Evolutionary conservation across 1,140 invertebrate species (phyloP).

Genomic region (Diplogasteroides magnus): DNA sequence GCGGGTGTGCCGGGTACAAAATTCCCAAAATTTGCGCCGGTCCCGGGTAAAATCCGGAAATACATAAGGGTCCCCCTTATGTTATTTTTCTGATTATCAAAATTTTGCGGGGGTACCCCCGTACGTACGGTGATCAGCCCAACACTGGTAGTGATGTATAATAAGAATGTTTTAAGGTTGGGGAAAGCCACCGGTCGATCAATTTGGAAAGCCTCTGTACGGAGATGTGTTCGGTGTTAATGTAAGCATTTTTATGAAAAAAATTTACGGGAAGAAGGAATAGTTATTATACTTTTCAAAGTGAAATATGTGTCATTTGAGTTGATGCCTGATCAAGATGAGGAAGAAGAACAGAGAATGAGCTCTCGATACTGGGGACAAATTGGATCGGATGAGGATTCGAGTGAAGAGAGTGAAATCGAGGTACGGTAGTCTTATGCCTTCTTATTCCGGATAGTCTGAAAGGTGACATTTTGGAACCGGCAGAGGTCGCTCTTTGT

Average conservation of each 20-base stretch:
- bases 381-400: slow-evolving; percentile 76
- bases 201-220: slow-evolving; percentile 91
- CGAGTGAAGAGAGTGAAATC: slow-evolving; percentile 70
- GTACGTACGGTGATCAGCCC: no score
- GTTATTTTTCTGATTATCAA: no score
- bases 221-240: slow-evolving; percentile 88
- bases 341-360: slow-evolving; percentile 74
- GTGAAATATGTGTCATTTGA: slow-evolving; percentile 4
- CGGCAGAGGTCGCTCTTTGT: no score
- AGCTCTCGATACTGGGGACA: slow-evolving; percentile 93
- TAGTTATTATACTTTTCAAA: not conserved
- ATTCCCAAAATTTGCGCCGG: no score
- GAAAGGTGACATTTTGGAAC: no score
- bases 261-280: not conserved
- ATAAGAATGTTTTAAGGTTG: no score
- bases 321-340: slow-evolving; percentile 28
- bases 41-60: no score
- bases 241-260: slow-evolving; percentile 15
- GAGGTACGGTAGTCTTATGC: slow-evolving; percentile 22
- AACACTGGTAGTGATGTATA: not conserved
- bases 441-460: not conserved
- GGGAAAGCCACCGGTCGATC: slow-evolving; percentile 99
- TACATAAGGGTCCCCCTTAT: no score
- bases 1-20: slow-evolving; percentile 46
- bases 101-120: no score